These are phyloP conservation scores for Drosophila testacea DNA, from an alignment of 2,888 invertebrate species.

Conservation along the genomic window DNA sequence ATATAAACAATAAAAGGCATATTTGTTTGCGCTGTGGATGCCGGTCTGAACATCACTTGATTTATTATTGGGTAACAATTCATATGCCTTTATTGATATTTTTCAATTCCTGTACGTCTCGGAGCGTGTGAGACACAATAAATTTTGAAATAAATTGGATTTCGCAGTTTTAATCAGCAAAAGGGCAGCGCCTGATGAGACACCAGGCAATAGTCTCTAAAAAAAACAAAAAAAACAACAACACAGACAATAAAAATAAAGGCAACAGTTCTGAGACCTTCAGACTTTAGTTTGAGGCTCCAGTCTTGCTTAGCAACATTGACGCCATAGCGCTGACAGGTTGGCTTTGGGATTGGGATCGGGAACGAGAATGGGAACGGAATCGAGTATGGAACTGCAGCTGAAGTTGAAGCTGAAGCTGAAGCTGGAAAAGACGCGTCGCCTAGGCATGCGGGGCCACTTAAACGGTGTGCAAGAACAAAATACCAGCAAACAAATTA, in stretches of 20 bases:
- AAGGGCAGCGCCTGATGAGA: conserved; percentile 62
- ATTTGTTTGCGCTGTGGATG: conserved; percentile 69
- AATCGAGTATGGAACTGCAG: conserved; percentile 33
- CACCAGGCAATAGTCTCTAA: conserved; percentile 37
- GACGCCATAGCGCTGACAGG: conserved; percentile 62
- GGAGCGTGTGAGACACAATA: conserved; percentile 79
- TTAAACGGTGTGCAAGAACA: conserved; percentile 64
- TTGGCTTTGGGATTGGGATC: conserved; percentile 23
- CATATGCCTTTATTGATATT: conserved; percentile 79
- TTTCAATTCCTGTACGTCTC: conserved; percentile 77
- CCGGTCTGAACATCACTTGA: conserved; percentile 56
- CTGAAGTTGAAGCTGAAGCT: conserved; percentile 29
- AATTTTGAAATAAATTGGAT: conserved; percentile 81
- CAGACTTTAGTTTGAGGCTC: conserved; percentile 18
- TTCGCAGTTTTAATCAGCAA: conserved; percentile 80
- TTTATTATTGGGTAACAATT: conserved; percentile 82
- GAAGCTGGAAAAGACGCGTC: conserved; percentile 43
- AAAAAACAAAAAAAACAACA: conserved; percentile 15
- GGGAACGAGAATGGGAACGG: conserved; percentile 13
- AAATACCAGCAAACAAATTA: conserved; percentile 42
- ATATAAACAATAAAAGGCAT: conserved; percentile 77
- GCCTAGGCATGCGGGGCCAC: conserved; percentile 70
- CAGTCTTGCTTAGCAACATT: conserved; percentile 25
- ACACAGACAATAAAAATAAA: neutral
- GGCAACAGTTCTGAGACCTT: conserved; percentile 37